Conservation (phyloP, 2,888 invertebrate genomes). For the Drosophila affinis region DNA sequence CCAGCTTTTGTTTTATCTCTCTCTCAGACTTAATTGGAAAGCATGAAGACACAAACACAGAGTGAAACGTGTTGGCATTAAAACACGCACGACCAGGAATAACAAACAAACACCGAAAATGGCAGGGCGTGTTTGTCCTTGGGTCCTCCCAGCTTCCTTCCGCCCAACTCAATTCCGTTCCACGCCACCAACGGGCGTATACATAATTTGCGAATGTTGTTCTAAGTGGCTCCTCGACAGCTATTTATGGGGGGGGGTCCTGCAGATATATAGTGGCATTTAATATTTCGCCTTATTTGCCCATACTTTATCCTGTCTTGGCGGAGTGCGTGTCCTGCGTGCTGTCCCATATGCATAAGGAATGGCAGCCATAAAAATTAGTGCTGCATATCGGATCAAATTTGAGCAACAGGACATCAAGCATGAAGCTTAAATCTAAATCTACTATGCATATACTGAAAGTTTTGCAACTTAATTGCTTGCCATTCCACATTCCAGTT, state of each 20-base stretch:
- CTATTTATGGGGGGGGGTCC: slow-evolving; percentile 32
- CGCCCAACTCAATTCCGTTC: slow-evolving; percentile 8
- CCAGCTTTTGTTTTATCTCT: slow-evolving; percentile 66
- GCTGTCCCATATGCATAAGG: slow-evolving; percentile 26
- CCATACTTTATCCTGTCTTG: not conserved
- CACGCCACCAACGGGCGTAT: slow-evolving; percentile 6
- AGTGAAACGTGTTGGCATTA: slow-evolving; percentile 61
- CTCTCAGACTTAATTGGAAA: slow-evolving; percentile 70
- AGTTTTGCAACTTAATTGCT: not conserved
- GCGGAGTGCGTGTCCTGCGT: not conserved
- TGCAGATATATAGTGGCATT: slow-evolving; percentile 42
- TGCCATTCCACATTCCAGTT: not conserved
- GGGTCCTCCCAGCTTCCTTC: not conserved
- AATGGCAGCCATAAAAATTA: slow-evolving; percentile 18
- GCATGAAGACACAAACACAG: slow-evolving; percentile 53
- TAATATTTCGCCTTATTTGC: slow-evolving; percentile 29
- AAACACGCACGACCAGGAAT: slow-evolving; percentile 54
- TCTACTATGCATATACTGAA: not conserved
- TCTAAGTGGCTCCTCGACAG: slow-evolving; percentile 44
- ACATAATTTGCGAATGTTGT: slow-evolving; percentile 47
- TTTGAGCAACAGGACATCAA: not conserved
- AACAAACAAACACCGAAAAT: slow-evolving; percentile 34
- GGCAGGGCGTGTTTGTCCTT: slow-evolving; percentile 34
- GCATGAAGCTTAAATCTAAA: not conserved
- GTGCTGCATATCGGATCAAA: not conserved